Base-by-base conservation (phyloP, 1,140 invertebrate genomes). In the Saccostrea echinata region DNA sequence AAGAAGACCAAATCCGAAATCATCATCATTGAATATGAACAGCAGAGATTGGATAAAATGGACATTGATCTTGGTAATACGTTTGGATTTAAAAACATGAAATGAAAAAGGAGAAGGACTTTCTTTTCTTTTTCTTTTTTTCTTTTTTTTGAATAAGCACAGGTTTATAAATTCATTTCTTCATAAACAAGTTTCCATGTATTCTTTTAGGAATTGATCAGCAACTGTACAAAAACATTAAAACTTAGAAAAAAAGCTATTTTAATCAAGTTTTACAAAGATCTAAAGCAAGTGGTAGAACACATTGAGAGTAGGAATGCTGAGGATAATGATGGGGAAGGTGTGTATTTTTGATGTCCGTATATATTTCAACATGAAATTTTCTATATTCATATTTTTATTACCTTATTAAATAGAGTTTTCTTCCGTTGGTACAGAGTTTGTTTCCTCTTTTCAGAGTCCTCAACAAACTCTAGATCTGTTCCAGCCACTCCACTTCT, bases 401-500 rank as follows among this genome's bases (percentile, higher is more conserved):
- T 64, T 21, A 64, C 57, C 57, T 18, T 24, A 21, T 64, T 64
- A 64, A 64, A 64, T 21, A 64, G 57, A 21, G 57, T 64, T 64
- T 64, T 61, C 18, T 64, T 64, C 18, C 57, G 57, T 64, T 64
- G 57, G 57, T 64, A 64, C 57, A 64, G 57, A 61, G 57, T 61
- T 61, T 61, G 57, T 0, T 61, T 61, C 18, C 21, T 61, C 57
- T 61, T 61, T 61, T 61, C 57, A 61, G 57, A 64, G 24, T 64
- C 57, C 57, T 21, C 57, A n/a, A 64, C n/a, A 64, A 64, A 64
- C 57, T 24, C 21, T 64, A 18, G 18, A 64, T 9, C 57, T 21
- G 57, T 3, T 9, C 43, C n/a, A n/a, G n/a, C 43, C 57, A 64
- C 57, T 64, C 57, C 57, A 21, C 57, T 64, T 64, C 57, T 64